Percentiles rank a stretch among this genome's conserved stretches.
These are phyloP conservation scores for Vanessa tameamea DNA, from an alignment of 1,140 invertebrate genomes.

Conservation along the genomic window DNA sequence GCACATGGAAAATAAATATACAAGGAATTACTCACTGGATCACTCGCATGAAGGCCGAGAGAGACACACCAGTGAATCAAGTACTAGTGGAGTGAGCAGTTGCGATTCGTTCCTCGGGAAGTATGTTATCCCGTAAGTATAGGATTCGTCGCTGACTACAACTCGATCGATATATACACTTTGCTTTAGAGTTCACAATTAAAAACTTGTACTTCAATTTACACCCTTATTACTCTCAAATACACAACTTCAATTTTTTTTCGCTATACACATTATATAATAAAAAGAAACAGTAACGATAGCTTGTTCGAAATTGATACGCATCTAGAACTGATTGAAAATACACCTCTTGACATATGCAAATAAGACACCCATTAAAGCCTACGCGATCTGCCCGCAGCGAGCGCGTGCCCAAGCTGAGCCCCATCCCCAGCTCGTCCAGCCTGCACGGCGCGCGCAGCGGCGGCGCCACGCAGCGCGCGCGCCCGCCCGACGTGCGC, in stretches of 20 bases:
- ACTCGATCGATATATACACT: background rate
- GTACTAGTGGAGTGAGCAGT: conserved; percentile 89
- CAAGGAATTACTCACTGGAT: conserved; percentile 70
- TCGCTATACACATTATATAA: no score
- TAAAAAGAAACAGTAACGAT: no score
- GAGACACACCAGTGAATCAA: conserved; percentile 86
- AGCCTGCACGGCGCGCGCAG: conserved; percentile 81
- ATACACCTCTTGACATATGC: no score
- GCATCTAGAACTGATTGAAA: no score
- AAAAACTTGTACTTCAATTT: no score
- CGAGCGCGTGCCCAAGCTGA: conserved; percentile 87
- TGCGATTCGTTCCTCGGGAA: conserved; percentile 86
- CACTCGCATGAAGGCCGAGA: conserved; percentile 76
- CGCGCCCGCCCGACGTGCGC: conserved; percentile 69
- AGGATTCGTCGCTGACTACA: background rate
- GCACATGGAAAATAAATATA: conserved; percentile 63
- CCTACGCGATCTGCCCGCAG: conserved; percentile 64
- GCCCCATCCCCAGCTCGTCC: conserved; percentile 90
- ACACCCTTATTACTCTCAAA: no score
- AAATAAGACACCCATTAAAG: no score
- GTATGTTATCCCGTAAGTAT: conserved; percentile 79
- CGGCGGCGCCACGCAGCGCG: conserved; percentile 46
- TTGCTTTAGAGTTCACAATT: no score
- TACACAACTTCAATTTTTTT: no score
- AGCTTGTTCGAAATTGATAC: no score